Base-by-base conservation (phyloP, 2,113 vertebrate genomes). In the Sinocyclocheilus anshuiensis region DNA sequence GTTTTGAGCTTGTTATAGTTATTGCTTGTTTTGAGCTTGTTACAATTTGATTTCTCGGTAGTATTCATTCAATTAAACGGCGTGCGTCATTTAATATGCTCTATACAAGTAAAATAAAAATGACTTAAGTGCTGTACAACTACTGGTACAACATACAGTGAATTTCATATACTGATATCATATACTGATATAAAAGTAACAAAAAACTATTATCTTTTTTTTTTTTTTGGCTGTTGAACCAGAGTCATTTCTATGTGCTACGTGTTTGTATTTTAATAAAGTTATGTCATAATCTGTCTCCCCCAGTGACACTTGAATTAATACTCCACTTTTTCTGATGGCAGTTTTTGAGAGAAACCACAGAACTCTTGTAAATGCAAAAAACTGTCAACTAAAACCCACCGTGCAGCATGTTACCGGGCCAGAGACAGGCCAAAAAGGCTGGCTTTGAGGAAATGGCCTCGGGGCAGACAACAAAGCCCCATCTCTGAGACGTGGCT, bases 391-490 rank as follows among this genome's bases (percentile, higher is more conserved):
- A 77, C 86, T 84, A 86, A 89, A 88, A 76, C 75, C 86, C 59
- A 61, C 63, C 63, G 53, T 83, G 79, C 86, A 74, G 63, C 45
- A 45, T 42, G 72, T 50, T 87, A 84, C 67, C 24, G 15, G 20
- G 72, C 36, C 77, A 42, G 48, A 80, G 87, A 83, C 22, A 39
- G 89, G 90, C 83, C 90, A 92, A 90, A 95, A 45, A 94, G 86
- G 86, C 57, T 93, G 91, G 92, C 94, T 95, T 89, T 90, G 92
- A 95, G 94, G 94, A 91, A 95, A 94, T 87, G 94, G 95, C 95
- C 95, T 95, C 89, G 87, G 96, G 95, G 94, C 91, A 95, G 94
- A 94, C 89, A 90, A 87, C 90, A 94, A 95, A 94, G 93, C 69
- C 50, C 90, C 92, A 88, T 93, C 77, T 90, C 78, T 92, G 92